These are phyloP conservation scores for Sorex araneus DNA, from an alignment of 2,113 vertebrate genomes.

Conservation along the genomic window DNA sequence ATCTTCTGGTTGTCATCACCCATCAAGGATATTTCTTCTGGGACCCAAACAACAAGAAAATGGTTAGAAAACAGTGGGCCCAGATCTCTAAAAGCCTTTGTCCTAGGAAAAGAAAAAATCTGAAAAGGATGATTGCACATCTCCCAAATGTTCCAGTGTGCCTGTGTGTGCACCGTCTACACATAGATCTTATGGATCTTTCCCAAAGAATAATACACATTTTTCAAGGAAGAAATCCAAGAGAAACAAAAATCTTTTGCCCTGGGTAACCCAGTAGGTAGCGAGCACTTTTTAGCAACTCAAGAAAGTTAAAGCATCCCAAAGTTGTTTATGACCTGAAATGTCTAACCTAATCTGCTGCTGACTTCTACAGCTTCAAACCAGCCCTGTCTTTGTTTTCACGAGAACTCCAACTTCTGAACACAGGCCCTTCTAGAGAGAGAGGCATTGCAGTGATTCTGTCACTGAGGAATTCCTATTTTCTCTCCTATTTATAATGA, in stretches of 20 bases:
- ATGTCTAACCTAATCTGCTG: not conserved
- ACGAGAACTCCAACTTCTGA: not conserved
- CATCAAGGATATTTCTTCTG: not conserved
- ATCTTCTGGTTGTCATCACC: not conserved
- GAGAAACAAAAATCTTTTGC: conserved; percentile 57
- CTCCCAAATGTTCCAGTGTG: conserved; percentile 9
- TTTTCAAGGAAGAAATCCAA: conserved; percentile 70
- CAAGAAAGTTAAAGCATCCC: conserved; percentile 17
- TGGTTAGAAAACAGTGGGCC: not conserved
- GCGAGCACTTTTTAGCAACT: not conserved
- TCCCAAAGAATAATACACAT: conserved; percentile 35
- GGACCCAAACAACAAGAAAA: not conserved
- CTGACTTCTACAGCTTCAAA: conserved; percentile 26
- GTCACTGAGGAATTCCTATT: not conserved
- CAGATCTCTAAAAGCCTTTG: conserved; percentile 18
- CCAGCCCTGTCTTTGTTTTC: not conserved
- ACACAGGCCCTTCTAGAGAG: not conserved
- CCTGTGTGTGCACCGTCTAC: conserved; percentile 25
- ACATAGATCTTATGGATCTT: not conserved
- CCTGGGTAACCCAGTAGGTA: conserved; percentile 27
- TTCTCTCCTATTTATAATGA: not conserved
- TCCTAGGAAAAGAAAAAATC: not conserved
- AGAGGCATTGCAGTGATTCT: not conserved
- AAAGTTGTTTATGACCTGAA: not conserved
- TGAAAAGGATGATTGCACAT: conserved; percentile 25